A percentile compares a stretch with the other conserved stretches of the same genome.
phyloP scores from a whole-genome alignment of 2,113 vertebrate genomes.

The Eira barbara region DNA sequence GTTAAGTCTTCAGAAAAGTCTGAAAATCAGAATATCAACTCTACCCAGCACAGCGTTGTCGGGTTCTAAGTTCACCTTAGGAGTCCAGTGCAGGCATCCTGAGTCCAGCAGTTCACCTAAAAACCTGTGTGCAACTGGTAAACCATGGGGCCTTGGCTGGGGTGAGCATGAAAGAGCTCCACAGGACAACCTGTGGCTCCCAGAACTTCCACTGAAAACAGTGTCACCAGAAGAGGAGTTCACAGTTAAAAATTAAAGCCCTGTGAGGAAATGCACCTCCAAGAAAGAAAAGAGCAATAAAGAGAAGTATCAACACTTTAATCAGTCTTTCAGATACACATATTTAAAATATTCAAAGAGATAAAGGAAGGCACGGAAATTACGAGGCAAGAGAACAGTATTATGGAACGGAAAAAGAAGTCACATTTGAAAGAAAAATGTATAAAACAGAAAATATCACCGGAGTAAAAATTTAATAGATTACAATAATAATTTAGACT shows the following conservation, averaged over 20 bases:
- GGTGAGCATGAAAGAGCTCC: not conserved
- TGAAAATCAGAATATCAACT: not conserved
- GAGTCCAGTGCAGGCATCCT: no score
- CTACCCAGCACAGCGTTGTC: rapidly evolving
- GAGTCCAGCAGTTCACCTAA: not conserved
- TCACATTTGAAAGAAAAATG: not conserved
- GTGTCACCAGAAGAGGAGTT: not conserved
- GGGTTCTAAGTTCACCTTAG: not conserved
- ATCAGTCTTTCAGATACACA: not conserved
- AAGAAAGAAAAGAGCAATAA: not conserved
- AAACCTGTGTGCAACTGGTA: not conserved
- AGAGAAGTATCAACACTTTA: not conserved
- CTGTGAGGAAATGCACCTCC: not conserved
- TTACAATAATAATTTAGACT: not conserved
- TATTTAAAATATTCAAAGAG: not conserved
- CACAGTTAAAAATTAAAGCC: not conserved
- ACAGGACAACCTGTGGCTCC: not conserved
- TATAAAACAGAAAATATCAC: not conserved
- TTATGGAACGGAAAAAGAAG: not conserved
- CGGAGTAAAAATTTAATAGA: not conserved
- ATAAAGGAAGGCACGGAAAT: not conserved
- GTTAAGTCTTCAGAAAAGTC: not conserved
- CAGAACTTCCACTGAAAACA: not conserved
- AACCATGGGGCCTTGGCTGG: not conserved
- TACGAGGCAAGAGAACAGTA: not conserved